Conservation (phyloP, 2,888 invertebrate species). For the Malachius bipustulatus region DNA sequence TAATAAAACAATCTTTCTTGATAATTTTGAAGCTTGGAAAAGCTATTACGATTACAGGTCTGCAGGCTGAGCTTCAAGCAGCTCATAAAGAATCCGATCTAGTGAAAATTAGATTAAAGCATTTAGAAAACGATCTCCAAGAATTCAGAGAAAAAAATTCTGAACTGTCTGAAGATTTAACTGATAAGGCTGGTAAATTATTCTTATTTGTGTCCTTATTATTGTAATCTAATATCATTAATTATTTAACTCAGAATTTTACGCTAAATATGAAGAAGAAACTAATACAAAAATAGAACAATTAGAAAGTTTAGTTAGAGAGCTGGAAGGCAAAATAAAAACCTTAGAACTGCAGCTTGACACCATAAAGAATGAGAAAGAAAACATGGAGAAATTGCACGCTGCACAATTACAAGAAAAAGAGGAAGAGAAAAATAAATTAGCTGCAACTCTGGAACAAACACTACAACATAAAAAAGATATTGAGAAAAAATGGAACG, state of each 20-base stretch:
- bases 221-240: not conserved
- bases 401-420: constrained; percentile 32
- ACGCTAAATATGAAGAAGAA: constrained; percentile 28
- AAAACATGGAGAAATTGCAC: constrained; percentile 35
- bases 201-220: not conserved
- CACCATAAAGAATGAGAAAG: constrained; percentile 39
- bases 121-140: constrained; percentile 48
- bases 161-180: constrained; percentile 46
- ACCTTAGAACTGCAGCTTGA: constrained; percentile 40
- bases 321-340: constrained; percentile 40
- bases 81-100: constrained; percentile 56
- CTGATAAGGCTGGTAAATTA: constrained; percentile 44
- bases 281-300: constrained; percentile 35
- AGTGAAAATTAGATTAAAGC: constrained; percentile 45
- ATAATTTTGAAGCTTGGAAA: too few relatives aligned
- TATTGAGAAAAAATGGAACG: constrained; percentile 48
- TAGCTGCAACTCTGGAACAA: constrained; percentile 48
- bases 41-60: too few relatives aligned
- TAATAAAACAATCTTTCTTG: too few relatives aligned
- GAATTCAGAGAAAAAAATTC: constrained; percentile 47
- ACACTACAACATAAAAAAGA: constrained; percentile 48
- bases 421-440: constrained; percentile 41
- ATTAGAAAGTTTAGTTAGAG: constrained; percentile 38
- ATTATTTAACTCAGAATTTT: constrained; percentile 23
- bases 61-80: constrained; percentile 52